Conservation (phyloP, 2,797 vertebrate genomes). For the Eospalax fontanierii region DNA sequence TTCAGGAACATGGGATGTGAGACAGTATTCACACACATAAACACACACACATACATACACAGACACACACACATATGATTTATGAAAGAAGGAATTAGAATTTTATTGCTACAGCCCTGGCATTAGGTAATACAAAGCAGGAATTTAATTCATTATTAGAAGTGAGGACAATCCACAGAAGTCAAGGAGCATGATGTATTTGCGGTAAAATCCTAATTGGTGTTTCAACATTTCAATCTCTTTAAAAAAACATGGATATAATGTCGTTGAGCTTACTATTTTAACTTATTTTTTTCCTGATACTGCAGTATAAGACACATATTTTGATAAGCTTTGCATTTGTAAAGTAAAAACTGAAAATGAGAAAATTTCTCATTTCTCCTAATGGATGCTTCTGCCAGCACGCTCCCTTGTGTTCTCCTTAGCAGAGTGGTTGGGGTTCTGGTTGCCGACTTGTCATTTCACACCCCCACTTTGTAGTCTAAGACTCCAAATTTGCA, state of each 20-base stretch:
- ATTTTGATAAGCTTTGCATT: not conserved
- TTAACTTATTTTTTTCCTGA: not conserved
- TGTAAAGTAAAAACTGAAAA: not conserved
- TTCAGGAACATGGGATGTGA: not conserved
- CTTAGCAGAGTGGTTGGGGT: not conserved
- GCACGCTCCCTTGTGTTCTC: not conserved
- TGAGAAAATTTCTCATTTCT: not conserved
- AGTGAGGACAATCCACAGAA: not conserved
- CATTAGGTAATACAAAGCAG: not conserved
- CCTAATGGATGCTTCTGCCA: not conserved
- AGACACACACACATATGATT: not conserved
- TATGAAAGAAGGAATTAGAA: not conserved
- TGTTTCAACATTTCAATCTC: not conserved
- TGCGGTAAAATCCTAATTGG: not conserved
- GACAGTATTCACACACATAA: not conserved
- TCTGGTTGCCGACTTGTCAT: not conserved
- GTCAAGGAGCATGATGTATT: not conserved
- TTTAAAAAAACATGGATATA: not conserved
- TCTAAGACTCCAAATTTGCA: not conserved
- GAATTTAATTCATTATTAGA: not conserved
- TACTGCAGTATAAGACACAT: not conserved
- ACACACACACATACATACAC: not conserved
- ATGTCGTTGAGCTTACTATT: not conserved
- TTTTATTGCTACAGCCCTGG: not conserved
- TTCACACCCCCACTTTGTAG: not conserved